Evolutionary conservation across 2,113 vertebrate species (phyloP).

Genomic region (Speoplatyrhinus poulsoni): DNA sequence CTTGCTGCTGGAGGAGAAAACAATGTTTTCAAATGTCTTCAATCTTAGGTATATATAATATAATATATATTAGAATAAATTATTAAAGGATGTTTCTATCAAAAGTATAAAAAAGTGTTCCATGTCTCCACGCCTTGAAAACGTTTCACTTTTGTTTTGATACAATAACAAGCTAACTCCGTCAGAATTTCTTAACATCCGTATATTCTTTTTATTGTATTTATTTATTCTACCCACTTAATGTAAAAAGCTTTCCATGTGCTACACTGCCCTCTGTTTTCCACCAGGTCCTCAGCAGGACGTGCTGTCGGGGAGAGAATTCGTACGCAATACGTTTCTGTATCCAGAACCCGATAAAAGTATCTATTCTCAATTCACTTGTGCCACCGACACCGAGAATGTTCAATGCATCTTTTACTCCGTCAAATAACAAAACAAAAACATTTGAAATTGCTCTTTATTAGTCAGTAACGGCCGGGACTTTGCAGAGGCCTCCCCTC

Average conservation of each 20-base stretch:
- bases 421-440: slow-evolving; percentile 59
- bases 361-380: slow-evolving; percentile 84
- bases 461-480: too few species aligned
- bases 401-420: slow-evolving; percentile 75
- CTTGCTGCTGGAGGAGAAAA: slow-evolving; percentile 87
- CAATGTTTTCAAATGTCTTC: slow-evolving; percentile 80
- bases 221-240: not conserved
- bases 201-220: not conserved
- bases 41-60: too few species aligned
- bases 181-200: not conserved
- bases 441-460: too few species aligned
- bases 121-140: not conserved
- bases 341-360: slow-evolving; percentile 84
- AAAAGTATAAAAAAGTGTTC: not conserved
- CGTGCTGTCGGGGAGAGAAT: slow-evolving; percentile 76
- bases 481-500: too few species aligned
- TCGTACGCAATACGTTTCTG: slow-evolving; percentile 86
- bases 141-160: not conserved
- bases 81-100: too few species aligned
- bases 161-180: not conserved
- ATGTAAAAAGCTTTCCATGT: not conserved
- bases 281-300: slow-evolving; percentile 82
- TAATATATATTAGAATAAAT: too few species aligned
- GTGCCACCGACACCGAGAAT: slow-evolving; percentile 78
- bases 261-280: slow-evolving; percentile 16